phyloP scores from a whole-genome alignment of 2,113 vertebrate genomes.

The Chauna torquata region DNA sequence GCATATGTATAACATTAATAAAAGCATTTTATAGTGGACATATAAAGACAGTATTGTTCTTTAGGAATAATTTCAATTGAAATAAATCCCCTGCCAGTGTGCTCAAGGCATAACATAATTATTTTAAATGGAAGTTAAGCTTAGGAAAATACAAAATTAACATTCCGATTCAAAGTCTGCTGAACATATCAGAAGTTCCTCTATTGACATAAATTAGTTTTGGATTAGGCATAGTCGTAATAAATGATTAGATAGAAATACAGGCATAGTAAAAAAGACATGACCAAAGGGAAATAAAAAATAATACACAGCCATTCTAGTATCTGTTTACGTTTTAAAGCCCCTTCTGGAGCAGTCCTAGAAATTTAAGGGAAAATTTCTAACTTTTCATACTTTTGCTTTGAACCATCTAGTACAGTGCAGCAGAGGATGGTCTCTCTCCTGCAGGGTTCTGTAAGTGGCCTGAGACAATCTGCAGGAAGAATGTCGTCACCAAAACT shows the following conservation, averaged over 20 bases:
- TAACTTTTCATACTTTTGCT: not conserved
- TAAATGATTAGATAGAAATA: conserved; percentile 10
- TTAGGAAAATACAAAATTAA: not conserved
- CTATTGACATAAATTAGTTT: not conserved
- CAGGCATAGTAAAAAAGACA: conserved; percentile 8
- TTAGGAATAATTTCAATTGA: not conserved
- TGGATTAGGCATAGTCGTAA: not conserved
- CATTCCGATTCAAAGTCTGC: not conserved
- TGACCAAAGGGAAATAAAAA: not conserved
- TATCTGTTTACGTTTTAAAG: not conserved
- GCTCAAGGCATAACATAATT: not conserved
- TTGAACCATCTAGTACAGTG: not conserved
- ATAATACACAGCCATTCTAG: not conserved
- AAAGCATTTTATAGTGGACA: not conserved
- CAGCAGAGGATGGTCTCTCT: not conserved
- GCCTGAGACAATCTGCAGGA: not conserved
- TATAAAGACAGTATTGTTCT: not conserved
- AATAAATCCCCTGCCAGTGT: not conserved
- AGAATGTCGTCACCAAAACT: not conserved
- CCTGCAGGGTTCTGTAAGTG: not conserved
- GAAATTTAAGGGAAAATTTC: not conserved
- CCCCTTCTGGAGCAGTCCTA: not conserved
- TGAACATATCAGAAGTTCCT: not conserved
- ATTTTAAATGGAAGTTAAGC: not conserved
- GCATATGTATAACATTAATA: not conserved